These are phyloP conservation scores for Acrocephalus arundinaceus DNA, from an alignment of 2,113 vertebrate genomes.

Conservation along the genomic window DNA sequence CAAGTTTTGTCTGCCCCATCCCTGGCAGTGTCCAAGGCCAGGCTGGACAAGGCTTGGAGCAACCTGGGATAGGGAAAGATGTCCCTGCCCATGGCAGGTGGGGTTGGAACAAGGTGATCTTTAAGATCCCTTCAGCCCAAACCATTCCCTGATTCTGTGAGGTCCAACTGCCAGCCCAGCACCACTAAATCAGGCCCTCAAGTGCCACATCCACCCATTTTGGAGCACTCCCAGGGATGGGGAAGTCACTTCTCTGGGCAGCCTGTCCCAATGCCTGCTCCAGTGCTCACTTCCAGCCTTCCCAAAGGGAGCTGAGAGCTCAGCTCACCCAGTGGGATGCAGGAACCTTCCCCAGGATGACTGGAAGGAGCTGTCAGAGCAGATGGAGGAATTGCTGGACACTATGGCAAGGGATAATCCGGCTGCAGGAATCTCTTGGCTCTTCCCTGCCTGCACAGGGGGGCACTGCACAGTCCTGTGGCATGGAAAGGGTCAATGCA, in stretches of 20 bases:
- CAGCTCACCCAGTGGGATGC: not conserved
- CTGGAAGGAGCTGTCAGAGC: not conserved
- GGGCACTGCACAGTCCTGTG: not conserved
- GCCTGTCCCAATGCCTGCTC: not conserved
- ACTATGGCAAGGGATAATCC: accelerated
- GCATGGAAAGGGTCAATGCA: not conserved
- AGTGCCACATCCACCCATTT: accelerated
- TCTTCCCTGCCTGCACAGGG: not conserved
- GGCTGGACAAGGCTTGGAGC: not conserved
- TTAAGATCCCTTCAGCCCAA: not conserved
- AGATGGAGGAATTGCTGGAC: not conserved
- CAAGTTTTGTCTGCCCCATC: not conserved
- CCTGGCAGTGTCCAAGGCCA: not conserved
- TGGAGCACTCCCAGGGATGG: not conserved
- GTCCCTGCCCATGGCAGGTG: not conserved
- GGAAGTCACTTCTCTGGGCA: no score
- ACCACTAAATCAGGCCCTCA: not conserved
- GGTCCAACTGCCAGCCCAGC: not conserved
- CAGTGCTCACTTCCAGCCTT: not conserved
- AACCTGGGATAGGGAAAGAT: not conserved
- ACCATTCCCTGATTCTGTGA: not conserved
- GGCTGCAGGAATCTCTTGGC: not conserved
- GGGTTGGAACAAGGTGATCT: not conserved
- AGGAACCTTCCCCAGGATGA: not conserved
- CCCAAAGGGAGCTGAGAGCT: not conserved